A percentile compares a stretch with the other conserved stretches of the same genome.
phyloP scores from a whole-genome alignment of 2,888 invertebrate genomes.

The Trachelus stipa region DNA sequence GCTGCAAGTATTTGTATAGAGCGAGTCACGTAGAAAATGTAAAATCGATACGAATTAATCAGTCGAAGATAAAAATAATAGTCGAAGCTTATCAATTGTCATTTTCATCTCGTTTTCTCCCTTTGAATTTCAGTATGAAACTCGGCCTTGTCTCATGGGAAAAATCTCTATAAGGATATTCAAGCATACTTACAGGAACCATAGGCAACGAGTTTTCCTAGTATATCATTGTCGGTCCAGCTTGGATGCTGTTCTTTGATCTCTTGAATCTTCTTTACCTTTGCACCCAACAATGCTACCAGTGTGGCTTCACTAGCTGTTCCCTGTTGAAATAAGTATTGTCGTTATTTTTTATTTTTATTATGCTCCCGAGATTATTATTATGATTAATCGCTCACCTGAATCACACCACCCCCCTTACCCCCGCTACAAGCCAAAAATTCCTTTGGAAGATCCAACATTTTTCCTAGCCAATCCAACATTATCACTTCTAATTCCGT shows the following conservation, averaged over 20 bases:
- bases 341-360: no score
- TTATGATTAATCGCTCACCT: slow-evolving; percentile 55
- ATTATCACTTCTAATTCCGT: slow-evolving; percentile 95
- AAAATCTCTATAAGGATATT: no score
- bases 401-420: slow-evolving; percentile 87
- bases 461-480: slow-evolving; percentile 96
- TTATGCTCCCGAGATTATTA: no score
- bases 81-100: no score
- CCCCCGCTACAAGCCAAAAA: slow-evolving; percentile 86
- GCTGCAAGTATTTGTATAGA: no score
- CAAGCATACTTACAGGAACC: slow-evolving; percentile 77
- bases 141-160: neutral
- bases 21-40: no score
- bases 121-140: neutral
- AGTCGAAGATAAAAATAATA: no score
- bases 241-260: slow-evolving; percentile 80
- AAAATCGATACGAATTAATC: no score
- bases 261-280: slow-evolving; percentile 77
- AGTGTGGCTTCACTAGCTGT: slow-evolving; percentile 96
- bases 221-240: slow-evolving; percentile 78
- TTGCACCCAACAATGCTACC: slow-evolving; percentile 91
- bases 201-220: slow-evolving; percentile 87
- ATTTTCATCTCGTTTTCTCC: no score
- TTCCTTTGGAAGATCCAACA: slow-evolving; percentile 86
- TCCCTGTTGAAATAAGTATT: slow-evolving; percentile 70